Percentiles rank a stretch among this genome's conserved stretches.
These are phyloP conservation scores for Entosphenus tridentatus DNA, from an alignment of 2,113 vertebrate species.

Conservation along the genomic window DNA sequence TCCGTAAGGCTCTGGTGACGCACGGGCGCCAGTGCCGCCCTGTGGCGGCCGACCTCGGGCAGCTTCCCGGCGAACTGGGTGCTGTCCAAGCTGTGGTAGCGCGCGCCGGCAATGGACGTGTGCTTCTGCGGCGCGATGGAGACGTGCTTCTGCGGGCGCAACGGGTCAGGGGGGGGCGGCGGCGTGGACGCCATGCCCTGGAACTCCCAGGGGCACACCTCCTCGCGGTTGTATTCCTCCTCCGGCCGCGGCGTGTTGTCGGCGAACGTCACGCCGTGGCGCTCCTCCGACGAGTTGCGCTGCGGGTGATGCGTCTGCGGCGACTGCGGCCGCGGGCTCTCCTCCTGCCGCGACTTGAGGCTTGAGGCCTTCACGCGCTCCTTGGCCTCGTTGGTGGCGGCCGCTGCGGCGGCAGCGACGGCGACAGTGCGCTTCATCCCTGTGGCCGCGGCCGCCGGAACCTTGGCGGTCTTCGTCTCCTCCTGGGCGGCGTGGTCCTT, in stretches of 20 bases:
- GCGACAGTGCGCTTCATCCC: no score
- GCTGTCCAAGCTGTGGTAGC: slow-evolving; percentile 19
- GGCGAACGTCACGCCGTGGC: slow-evolving; percentile 11
- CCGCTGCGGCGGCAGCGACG: no score
- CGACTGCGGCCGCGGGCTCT: slow-evolving; percentile 13
- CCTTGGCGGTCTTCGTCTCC: neutral
- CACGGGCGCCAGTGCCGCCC: slow-evolving; percentile 10
- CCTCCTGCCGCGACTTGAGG: slow-evolving; percentile 20
- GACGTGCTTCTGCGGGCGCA: slow-evolving; percentile 27
- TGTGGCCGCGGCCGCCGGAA: no score
- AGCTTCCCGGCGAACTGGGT: slow-evolving; percentile 11
- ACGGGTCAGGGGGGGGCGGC: slow-evolving; percentile 12
- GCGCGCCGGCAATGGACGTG: slow-evolving; percentile 29
- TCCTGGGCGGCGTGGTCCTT: slow-evolving; percentile 7
- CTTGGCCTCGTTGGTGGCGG: neutral
- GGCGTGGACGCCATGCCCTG: slow-evolving; percentile 14
- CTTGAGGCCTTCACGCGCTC: neutral
- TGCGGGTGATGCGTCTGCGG: neutral
- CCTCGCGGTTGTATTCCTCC: slow-evolving; percentile 19
- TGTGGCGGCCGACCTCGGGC: slow-evolving; percentile 12
- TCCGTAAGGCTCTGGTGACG: slow-evolving; percentile 21
- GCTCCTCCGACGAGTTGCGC: slow-evolving; percentile 6
- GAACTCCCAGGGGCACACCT: slow-evolving; percentile 26
- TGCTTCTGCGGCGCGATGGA: slow-evolving; percentile 33
- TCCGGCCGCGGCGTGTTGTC: slow-evolving; percentile 14